These are phyloP conservation scores for Venturia canescens DNA, from an alignment of 1,140 invertebrate species.

Conservation along the genomic window DNA sequence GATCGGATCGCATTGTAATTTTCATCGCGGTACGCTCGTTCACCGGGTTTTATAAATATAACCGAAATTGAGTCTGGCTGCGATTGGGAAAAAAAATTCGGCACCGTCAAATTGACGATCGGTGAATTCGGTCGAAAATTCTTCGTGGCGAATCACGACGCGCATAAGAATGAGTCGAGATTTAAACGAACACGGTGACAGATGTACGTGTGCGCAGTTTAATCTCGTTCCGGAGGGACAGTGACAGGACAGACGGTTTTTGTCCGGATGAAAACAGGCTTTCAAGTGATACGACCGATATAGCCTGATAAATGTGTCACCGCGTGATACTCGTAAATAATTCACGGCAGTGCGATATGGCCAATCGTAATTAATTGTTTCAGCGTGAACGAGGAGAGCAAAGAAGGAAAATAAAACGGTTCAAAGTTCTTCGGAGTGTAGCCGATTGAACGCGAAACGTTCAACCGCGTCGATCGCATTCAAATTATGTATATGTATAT, in stretches of 20 bases:
- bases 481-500: background rate
- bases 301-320: slow-evolving; percentile 50
- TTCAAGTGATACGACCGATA: slow-evolving; percentile 44
- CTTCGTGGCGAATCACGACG: no score
- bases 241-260: slow-evolving; percentile 10
- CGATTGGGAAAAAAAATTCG: no score
- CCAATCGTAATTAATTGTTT: slow-evolving; percentile 52
- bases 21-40: no score
- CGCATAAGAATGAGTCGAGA: no score
- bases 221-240: slow-evolving; percentile 32
- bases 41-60: no score
- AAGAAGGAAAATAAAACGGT: slow-evolving; percentile 37
- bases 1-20: no score
- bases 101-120: no score
- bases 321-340: slow-evolving; percentile 50
- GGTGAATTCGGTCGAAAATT: no score
- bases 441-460: background rate
- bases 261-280: slow-evolving; percentile 39
- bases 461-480: background rate
- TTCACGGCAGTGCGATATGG: slow-evolving; percentile 47
- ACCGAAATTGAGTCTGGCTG: no score
- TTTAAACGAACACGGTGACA: no score
- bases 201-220: background rate
- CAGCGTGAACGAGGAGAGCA: slow-evolving; percentile 22
- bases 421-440: slow-evolving; percentile 16